Base-by-base conservation (phyloP, 2,888 invertebrate genomes). In the Nomada lathburiana region DNA sequence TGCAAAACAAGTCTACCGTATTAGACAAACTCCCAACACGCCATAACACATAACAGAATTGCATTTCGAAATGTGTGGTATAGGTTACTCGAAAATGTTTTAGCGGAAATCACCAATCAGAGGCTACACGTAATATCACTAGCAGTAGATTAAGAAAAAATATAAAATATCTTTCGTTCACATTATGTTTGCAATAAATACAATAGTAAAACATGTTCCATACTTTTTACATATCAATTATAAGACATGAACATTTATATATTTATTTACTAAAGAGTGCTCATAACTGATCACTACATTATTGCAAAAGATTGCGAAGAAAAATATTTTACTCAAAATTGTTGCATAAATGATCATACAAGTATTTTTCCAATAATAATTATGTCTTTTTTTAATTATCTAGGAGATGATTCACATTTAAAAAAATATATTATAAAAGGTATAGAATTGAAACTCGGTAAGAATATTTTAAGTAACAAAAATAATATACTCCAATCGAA, bases 401-500 rank as follows among this genome's bases (percentile, higher is more conserved):
- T 63, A 53, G 16, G 29, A 55, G 2, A 11, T 10, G 18, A 82
- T 71, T 57, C 55, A 62, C 16, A 44, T 53, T 76, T 78, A 67
- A 60, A 9, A 1, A 18, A 69, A 3, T 59, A 62, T 55, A 0
- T 70, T 23, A 42, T 23, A 36, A 80, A 85, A 59, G 75, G 18
- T 20, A 18, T 78, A 47, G 65, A 88, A 69, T 60, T 84, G 11
- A 74, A 65, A n/a, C 20, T 80, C 23, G 29, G 64, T 20, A 74
- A 68, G 59, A 62, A 64, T 10, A 13, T 71, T 44, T 65, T 67
- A 42, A 65, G 0, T 65, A 60, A 36, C 29, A 75, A 59, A 26
- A 42, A 53, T 16, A 60, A 65, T 23, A 44, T n/a, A n/a, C 29
- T 82, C 29, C 18, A 74, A 36, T 47, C 82, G 18, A 88, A 76